Conservation (phyloP, 2,888 invertebrate genomes). For the Metacarcinus magister region DNA sequence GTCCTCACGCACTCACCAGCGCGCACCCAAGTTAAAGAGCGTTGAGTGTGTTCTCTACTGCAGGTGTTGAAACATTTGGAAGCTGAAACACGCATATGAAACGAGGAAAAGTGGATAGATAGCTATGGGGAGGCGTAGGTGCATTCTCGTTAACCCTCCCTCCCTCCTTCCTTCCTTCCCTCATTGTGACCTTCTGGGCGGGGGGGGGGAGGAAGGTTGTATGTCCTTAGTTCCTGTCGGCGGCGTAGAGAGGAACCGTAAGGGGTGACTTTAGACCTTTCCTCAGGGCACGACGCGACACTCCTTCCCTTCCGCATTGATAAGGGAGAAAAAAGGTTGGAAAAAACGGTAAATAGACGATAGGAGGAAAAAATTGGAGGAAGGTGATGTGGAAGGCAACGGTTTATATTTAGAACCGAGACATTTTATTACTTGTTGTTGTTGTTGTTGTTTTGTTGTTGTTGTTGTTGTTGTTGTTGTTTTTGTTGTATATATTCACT, state of each 20-base stretch:
- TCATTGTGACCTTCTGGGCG: background rate
- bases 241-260: background rate
- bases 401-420: background rate
- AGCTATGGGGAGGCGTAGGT: background rate
- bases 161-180: background rate
- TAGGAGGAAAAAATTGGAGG: background rate
- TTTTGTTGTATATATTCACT: too few species aligned
- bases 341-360: background rate
- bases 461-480: background rate
- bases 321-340: background rate
- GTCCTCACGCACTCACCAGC: background rate
- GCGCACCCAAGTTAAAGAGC: background rate
- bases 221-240: background rate
- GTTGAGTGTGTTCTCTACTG: background rate
- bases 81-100: background rate
- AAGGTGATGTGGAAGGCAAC: background rate
- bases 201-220: background rate
- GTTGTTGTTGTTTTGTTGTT: background rate
- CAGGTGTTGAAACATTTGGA: background rate
- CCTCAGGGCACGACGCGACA: background rate
- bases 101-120: background rate
- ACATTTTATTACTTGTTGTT: background rate
- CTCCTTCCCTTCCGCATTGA: conserved; percentile 18
- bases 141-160: background rate
- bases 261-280: conserved; percentile 6